Conservation (phyloP, 2,797 vertebrate genomes). For the Cercopithecus petaurista region DNA sequence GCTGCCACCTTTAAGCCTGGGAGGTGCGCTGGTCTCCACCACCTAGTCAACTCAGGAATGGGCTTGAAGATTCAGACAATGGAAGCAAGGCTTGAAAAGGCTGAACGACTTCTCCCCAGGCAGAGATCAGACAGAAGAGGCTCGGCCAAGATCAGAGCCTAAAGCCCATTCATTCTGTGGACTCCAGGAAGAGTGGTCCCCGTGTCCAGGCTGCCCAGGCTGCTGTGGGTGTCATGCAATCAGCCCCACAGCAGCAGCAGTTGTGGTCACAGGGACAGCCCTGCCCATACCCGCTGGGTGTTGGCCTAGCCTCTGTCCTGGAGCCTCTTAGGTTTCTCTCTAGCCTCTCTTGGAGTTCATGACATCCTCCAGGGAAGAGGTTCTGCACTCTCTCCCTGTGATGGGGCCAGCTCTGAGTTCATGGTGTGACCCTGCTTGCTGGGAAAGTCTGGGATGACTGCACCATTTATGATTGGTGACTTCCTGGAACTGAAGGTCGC, state of each 20-base stretch:
- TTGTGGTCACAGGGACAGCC: neutral
- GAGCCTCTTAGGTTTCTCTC: neutral
- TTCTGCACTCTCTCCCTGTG: neutral
- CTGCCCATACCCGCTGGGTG: too few species aligned
- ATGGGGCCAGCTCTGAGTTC: neutral
- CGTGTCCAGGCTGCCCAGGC: neutral
- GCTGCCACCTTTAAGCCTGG: neutral
- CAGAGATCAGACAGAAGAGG: neutral
- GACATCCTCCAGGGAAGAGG: neutral
- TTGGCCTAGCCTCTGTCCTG: rapidly evolving
- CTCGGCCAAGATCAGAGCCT: neutral
- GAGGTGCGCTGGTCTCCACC: too few species aligned
- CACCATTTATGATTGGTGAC: neutral
- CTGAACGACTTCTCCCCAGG: neutral
- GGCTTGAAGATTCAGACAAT: neutral
- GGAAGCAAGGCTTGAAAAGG: neutral
- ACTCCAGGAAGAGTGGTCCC: neutral
- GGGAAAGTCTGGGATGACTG: neutral
- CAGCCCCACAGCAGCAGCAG: neutral
- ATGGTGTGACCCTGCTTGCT: neutral
- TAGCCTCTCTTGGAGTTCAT: neutral
- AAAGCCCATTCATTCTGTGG: neutral
- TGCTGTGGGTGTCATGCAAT: rapidly evolving
- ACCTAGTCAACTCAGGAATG: too few species aligned
- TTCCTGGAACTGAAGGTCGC: neutral